Conservation (phyloP, 1,140 invertebrate species). For the Drosophila willistoni region DNA sequence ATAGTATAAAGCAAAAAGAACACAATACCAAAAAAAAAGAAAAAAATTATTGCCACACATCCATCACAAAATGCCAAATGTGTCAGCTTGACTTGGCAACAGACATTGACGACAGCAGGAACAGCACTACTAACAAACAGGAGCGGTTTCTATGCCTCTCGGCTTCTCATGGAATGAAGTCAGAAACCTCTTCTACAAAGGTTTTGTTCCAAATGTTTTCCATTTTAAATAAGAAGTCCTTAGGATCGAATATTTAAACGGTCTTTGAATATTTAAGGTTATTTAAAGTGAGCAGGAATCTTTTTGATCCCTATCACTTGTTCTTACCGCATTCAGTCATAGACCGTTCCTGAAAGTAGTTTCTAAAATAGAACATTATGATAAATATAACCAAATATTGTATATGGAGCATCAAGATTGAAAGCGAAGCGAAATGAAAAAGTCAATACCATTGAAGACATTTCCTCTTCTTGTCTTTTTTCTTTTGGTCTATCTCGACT, state of each 20-base stretch:
- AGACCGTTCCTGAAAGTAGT: conserved; percentile 2
- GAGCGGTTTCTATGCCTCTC: background rate
- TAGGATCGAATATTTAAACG: too few species aligned
- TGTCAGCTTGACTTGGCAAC: conserved; percentile 40
- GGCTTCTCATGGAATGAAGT: too few species aligned
- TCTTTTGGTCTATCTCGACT: conserved; percentile 2
- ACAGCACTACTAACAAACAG: conserved; percentile 9
- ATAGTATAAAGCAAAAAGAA: conserved; percentile 32
- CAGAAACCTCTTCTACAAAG: too few species aligned
- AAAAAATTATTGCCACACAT: conserved; percentile 55
- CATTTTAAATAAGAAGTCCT: too few species aligned
- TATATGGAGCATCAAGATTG: conserved; percentile 5
- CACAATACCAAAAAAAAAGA: background rate
- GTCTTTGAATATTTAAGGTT: too few species aligned
- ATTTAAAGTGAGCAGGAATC: too few species aligned
- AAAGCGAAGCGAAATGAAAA: conserved; percentile 12
- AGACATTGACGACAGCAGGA: conserved; percentile 28
- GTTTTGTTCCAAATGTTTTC: too few species aligned
- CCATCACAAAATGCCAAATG: conserved; percentile 54
- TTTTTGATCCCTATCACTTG: too few species aligned
- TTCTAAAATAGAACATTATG: background rate
- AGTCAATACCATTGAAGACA: conserved; percentile 20
- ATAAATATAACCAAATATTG: background rate
- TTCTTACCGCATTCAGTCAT: too few species aligned
- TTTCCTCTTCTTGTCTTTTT: conserved; percentile 17